Percentiles rank a stretch among this genome's conserved stretches.
phyloP scores from a whole-genome alignment of 1,140 invertebrate species.

The Uloborus diversus region DNA sequence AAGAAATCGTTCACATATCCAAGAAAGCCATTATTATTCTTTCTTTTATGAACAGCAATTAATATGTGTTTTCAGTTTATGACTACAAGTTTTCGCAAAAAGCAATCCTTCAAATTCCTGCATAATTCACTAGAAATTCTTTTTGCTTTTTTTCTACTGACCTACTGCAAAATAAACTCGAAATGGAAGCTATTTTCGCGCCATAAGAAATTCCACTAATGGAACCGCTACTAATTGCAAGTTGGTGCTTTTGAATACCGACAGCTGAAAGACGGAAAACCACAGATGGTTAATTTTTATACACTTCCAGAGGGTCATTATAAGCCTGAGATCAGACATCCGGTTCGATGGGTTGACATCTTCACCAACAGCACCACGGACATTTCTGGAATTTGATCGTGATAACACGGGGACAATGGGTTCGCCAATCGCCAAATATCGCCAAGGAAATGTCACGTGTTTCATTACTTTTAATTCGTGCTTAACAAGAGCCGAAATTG shows the following conservation, averaged over 20 bases:
- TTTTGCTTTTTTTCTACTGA: slow-evolving; percentile 21
- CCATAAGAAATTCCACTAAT: slow-evolving; percentile 1
- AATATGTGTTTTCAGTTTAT: background rate
- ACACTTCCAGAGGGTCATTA: slow-evolving; percentile 35
- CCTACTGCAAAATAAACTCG: slow-evolving; percentile 15
- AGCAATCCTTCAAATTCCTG: slow-evolving; percentile 9
- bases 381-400: slow-evolving; percentile 11
- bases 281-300: slow-evolving; percentile 43
- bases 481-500: no score
- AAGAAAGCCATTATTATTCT: background rate
- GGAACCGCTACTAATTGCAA: slow-evolving; percentile 19
- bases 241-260: slow-evolving; percentile 8
- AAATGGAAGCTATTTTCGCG: background rate
- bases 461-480: no score
- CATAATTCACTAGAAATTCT: no score
- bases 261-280: slow-evolving; percentile 5
- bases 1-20: no score
- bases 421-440: slow-evolving; percentile 27
- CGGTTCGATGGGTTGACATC: slow-evolving; percentile 42
- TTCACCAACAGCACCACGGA: slow-evolving; percentile 12
- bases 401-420: background rate
- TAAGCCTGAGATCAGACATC: slow-evolving; percentile 26
- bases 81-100: background rate
- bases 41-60: background rate
- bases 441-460: slow-evolving; percentile 7